phyloP scores from a whole-genome alignment of 2,113 vertebrate genomes.

The Origma solitaria region DNA sequence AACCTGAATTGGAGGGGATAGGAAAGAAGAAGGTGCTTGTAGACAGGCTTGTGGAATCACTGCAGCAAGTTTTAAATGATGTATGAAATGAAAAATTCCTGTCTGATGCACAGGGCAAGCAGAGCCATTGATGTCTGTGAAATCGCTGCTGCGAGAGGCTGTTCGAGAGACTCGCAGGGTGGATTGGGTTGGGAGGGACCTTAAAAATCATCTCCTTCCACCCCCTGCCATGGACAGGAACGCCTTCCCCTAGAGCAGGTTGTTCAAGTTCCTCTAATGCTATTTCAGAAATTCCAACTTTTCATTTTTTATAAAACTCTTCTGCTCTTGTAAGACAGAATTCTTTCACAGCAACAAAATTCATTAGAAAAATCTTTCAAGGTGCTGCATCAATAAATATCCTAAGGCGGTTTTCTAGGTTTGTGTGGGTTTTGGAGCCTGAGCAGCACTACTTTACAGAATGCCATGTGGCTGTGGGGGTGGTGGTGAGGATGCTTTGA shows the following conservation, averaged over 20 bases:
- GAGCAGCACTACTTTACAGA: neutral
- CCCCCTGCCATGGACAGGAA: neutral
- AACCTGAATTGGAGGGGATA: neutral
- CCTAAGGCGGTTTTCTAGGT: neutral
- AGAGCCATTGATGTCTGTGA: neutral
- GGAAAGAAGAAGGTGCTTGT: neutral
- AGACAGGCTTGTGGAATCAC: slow-evolving; percentile 58
- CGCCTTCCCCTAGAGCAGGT: neutral
- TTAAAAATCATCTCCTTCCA: neutral
- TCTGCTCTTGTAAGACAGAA: neutral
- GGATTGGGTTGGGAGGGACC: neutral
- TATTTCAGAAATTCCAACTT: slow-evolving; percentile 24
- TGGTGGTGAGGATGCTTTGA: neutral
- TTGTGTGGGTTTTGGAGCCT: neutral
- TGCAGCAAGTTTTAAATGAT: slow-evolving; percentile 70
- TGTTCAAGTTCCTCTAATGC: slow-evolving; percentile 17
- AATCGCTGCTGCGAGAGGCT: neutral
- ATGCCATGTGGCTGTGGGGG: fast-evolving
- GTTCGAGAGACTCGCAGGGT: neutral
- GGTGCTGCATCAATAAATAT: neutral
- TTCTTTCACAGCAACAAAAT: neutral
- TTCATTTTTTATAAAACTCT: slow-evolving; percentile 20
- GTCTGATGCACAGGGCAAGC: slow-evolving; percentile 31
- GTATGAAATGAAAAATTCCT: slow-evolving; percentile 74
- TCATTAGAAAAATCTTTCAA: neutral